Conservation (phyloP, 2,113 vertebrate genomes). For the Atractosteus spatula region DNA sequence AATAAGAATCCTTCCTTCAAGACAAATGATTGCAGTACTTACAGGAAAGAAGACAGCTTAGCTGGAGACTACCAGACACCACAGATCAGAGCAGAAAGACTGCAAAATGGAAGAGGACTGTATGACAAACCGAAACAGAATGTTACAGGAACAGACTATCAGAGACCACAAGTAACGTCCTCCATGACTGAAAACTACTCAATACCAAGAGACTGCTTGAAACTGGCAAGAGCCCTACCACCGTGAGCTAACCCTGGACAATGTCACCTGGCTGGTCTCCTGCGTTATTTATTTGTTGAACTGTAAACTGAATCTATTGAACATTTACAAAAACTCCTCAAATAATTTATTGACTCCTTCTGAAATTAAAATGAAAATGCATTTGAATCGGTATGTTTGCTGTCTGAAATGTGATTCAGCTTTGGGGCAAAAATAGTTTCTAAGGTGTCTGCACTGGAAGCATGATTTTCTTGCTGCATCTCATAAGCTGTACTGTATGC, state of each 20-base stretch:
- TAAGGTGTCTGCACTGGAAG: too few species aligned
- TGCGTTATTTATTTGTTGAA: slow-evolving; percentile 7
- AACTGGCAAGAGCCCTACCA: slow-evolving; percentile 51
- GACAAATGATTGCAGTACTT: slow-evolving; percentile 38
- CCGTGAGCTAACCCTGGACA: slow-evolving; percentile 40
- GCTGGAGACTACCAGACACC: slow-evolving; percentile 63
- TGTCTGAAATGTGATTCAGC: too few species aligned
- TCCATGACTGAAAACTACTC: slow-evolving; percentile 55
- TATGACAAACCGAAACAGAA: slow-evolving; percentile 69
- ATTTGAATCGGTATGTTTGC: neutral
- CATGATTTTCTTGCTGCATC: too few species aligned
- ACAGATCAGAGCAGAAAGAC: slow-evolving; percentile 40
- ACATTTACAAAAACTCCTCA: slow-evolving; percentile 8
- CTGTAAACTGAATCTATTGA: slow-evolving; percentile 15
- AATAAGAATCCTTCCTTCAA: slow-evolving; percentile 61
- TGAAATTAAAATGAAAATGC: neutral
- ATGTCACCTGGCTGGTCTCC: slow-evolving; percentile 3
- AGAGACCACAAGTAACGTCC: slow-evolving; percentile 50
- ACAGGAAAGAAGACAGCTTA: slow-evolving; percentile 29
- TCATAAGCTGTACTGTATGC: too few species aligned
- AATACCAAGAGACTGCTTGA: slow-evolving; percentile 67
- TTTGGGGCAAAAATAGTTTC: too few species aligned
- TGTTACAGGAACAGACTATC: slow-evolving; percentile 45
- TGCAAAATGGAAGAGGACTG: slow-evolving; percentile 36
- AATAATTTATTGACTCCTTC: slow-evolving; percentile 28